phyloP scores from a whole-genome alignment of 2,113 vertebrate species.

The Ariopsis seemanni region DNA sequence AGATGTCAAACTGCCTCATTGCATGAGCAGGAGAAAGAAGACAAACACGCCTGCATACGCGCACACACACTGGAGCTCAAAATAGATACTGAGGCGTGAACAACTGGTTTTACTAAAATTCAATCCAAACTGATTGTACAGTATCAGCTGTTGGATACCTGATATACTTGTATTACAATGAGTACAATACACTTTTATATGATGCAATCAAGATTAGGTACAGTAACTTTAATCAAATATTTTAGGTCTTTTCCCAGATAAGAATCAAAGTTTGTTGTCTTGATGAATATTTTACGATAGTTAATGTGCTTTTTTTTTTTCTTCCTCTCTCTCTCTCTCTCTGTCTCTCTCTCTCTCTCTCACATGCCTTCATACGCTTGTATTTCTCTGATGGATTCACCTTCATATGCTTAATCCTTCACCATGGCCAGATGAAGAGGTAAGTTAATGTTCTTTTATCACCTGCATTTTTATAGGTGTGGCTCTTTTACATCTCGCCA shows the following conservation, averaged over 20 bases:
- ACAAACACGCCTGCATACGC: too few relatives aligned
- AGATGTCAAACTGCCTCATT: not conserved
- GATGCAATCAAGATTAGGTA: not conserved
- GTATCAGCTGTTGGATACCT: not conserved
- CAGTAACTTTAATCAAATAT: not conserved
- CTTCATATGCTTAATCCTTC: slow-evolving; percentile 13
- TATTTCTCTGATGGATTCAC: slow-evolving; percentile 42
- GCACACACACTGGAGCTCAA: not conserved
- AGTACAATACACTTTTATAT: not conserved
- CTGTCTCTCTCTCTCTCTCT: slow-evolving; percentile 8
- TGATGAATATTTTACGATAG: slow-evolving; percentile 31
- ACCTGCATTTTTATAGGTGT: not conserved
- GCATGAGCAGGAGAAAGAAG: too few relatives aligned
- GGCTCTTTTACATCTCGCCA: not conserved
- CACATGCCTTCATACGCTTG: not conserved
- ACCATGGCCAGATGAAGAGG: slow-evolving; percentile 72
- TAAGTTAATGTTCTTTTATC: slow-evolving; percentile 60
- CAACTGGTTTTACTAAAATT: not conserved
- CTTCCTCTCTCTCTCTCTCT: slow-evolving; percentile 28
- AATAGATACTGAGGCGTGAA: slow-evolving; percentile 19
- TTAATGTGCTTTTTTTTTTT: slow-evolving; percentile 20
- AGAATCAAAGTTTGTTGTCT: not conserved
- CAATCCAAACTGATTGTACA: not conserved
- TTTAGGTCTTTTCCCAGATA: not conserved
- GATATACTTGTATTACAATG: not conserved